Evolutionary conservation across 1,140 invertebrate species (phyloP).

Genomic region (Cephus cinctus): DNA sequence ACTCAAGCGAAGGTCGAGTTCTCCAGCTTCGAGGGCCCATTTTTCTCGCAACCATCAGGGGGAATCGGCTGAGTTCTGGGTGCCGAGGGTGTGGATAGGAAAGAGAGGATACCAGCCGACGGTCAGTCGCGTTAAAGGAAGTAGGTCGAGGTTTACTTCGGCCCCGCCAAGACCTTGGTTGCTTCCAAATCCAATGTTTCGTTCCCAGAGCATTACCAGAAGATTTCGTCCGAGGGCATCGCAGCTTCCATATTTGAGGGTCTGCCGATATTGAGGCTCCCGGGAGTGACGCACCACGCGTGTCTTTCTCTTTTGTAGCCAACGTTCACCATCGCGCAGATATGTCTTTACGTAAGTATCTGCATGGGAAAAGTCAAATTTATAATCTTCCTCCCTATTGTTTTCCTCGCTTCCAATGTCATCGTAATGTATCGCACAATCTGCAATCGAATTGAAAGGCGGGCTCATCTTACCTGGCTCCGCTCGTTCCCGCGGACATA

Average conservation of each 20-base stretch:
- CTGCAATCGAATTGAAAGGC: no score
- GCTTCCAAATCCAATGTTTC: constrained; percentile 82
- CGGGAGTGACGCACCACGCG: constrained; percentile 73
- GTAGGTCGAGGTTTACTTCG: constrained; percentile 77
- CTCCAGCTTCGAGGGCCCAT: constrained; percentile 53
- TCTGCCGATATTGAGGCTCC: constrained; percentile 84
- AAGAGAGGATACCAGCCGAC: constrained; percentile 89
- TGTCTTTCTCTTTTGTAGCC: constrained; percentile 89
- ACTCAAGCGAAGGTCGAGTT: constrained; percentile 51
- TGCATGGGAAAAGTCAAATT: no score
- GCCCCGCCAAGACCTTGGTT: constrained; percentile 85
- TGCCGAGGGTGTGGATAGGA: constrained; percentile 71
- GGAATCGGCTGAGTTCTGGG: constrained; percentile 70
- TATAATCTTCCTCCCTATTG: no score
- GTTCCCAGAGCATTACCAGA: constrained; percentile 88
- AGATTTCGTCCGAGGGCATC: constrained; percentile 83
- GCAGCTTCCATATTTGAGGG: constrained; percentile 79
- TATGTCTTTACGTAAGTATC: constrained; percentile 96
- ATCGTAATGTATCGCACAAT: no score
- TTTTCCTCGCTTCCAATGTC: no score
- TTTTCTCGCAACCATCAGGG: constrained; percentile 63
- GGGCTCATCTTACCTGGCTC: constrained; percentile 66
- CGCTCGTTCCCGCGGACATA: constrained; percentile 53
- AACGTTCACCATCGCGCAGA: constrained; percentile 80
- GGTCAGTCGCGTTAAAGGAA: constrained; percentile 74